phyloP scores from a whole-genome alignment of 2,888 invertebrate species.

The Tyria jacobaeae region DNA sequence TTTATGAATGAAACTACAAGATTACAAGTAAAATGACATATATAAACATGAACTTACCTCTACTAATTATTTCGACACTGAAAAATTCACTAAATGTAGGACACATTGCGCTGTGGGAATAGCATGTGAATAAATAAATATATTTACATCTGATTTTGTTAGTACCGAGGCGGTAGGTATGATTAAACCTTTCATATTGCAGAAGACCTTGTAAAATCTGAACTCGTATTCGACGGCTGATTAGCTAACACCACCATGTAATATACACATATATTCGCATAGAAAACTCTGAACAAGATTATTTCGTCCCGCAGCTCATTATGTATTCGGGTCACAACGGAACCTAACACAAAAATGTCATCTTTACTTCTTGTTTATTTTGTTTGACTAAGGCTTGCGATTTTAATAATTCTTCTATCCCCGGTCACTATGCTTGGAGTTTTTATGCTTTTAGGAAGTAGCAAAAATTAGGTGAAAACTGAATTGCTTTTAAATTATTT shows the following conservation, averaged over 20 bases:
- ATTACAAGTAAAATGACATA: too few species aligned
- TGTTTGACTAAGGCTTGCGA: slow-evolving; percentile 34
- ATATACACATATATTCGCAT: slow-evolving; percentile 17
- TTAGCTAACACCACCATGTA: slow-evolving; percentile 5
- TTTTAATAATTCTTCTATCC: slow-evolving; percentile 48
- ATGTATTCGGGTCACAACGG: slow-evolving; percentile 49
- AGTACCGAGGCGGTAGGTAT: too few species aligned
- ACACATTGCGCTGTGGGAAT: too few species aligned
- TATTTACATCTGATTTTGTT: too few species aligned
- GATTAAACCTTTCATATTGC: background rate
- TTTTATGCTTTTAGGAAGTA: slow-evolving; percentile 20
- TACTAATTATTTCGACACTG: too few species aligned
- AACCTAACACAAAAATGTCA: slow-evolving; percentile 40
- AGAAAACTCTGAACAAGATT: slow-evolving; percentile 30
- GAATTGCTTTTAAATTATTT: background rate
- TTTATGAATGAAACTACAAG: too few species aligned
- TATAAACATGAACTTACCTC: too few species aligned
- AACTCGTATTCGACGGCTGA: slow-evolving; percentile 11
- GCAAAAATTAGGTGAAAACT: slow-evolving; percentile 14
- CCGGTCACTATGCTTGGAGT: slow-evolving; percentile 21
- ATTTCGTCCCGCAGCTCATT: slow-evolving; percentile 41
- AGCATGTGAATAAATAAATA: too few species aligned
- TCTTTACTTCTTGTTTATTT: slow-evolving; percentile 47
- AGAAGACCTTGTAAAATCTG: slow-evolving; percentile 1
- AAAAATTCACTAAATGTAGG: too few species aligned